Percentiles rank a stretch among this genome's conserved stretches.
These are phyloP conservation scores for Vicugna pacos DNA, from an alignment of 2,113 vertebrate genomes.

Conservation along the genomic window DNA sequence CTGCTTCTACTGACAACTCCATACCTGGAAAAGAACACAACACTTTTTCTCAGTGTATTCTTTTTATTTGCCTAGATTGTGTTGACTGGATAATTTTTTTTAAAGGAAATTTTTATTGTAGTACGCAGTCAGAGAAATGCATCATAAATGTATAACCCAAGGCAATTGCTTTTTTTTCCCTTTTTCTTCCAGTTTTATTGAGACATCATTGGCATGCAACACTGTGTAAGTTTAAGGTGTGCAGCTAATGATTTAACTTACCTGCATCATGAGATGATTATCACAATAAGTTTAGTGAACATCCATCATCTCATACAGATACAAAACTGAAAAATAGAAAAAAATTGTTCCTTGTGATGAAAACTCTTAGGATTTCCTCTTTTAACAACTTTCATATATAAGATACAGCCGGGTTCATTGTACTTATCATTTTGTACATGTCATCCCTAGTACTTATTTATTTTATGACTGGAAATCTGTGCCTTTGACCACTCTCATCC, in stretches of 20 bases:
- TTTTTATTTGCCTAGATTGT: neutral
- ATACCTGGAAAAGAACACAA: neutral
- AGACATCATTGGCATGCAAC: neutral
- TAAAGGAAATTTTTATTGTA: neutral
- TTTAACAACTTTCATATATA: neutral
- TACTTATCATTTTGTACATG: neutral
- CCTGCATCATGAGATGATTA: neutral
- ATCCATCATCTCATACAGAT: neutral
- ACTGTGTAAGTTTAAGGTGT: neutral
- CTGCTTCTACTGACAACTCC: neutral
- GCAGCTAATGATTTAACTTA: neutral
- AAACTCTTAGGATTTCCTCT: neutral
- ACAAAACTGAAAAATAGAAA: neutral
- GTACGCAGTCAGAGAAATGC: neutral
- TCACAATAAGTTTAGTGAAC: neutral
- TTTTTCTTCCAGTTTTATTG: neutral
- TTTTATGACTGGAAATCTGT: neutral
- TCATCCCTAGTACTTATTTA: neutral
- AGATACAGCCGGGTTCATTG: neutral
- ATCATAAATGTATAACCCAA: neutral
- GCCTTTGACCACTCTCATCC: neutral
- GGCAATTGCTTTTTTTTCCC: neutral
- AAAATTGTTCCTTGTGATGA: neutral
- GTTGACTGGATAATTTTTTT: neutral
- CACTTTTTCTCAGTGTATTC: neutral